Evolutionary conservation across 1,140 invertebrate genomes (phyloP).

Genomic region (Phocides pigmalion): DNA sequence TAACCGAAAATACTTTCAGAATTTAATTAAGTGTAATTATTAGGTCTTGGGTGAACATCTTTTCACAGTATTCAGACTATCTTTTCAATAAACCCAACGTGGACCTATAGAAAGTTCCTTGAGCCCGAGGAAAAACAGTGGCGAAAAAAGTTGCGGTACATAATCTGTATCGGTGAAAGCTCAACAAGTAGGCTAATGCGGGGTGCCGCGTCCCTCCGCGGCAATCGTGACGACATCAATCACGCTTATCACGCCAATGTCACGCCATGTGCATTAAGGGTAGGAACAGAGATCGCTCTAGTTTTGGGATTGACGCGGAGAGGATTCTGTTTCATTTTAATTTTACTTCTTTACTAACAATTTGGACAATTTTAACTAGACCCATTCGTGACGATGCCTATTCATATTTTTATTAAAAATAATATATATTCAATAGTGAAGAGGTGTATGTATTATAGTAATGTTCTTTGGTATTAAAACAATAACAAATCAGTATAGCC

Average conservation of each 20-base stretch:
- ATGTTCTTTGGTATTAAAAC: too few relatives aligned
- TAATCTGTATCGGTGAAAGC: constrained; percentile 29
- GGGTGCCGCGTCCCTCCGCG: constrained; percentile 26
- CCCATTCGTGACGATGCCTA: not conserved
- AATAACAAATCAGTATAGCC: too few relatives aligned
- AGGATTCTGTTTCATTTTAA: not conserved
- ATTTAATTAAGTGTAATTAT: not conserved
- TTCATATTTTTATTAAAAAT: not conserved
- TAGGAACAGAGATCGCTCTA: constrained; percentile 7
- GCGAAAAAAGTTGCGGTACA: constrained; percentile 10
- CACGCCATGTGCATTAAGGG: constrained; percentile 25
- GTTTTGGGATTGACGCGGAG: not conserved
- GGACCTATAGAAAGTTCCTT: constrained; percentile 1
- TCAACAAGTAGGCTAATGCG: constrained; percentile 63
- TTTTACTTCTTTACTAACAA: not conserved
- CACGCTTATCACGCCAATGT: constrained; percentile 60
- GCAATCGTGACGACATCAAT: constrained; percentile 65
- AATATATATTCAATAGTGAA: too few relatives aligned
- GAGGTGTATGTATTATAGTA: too few relatives aligned
- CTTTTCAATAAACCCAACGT: not conserved
- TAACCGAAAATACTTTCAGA: not conserved
- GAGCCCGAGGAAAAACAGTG: constrained; percentile 10
- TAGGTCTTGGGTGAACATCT: too few relatives aligned
- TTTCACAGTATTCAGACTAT: not conserved
- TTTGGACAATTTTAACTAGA: not conserved